Evolutionary conservation across 2,797 vertebrate species (phyloP).

Genomic region (Telmatherina bonti): DNA sequence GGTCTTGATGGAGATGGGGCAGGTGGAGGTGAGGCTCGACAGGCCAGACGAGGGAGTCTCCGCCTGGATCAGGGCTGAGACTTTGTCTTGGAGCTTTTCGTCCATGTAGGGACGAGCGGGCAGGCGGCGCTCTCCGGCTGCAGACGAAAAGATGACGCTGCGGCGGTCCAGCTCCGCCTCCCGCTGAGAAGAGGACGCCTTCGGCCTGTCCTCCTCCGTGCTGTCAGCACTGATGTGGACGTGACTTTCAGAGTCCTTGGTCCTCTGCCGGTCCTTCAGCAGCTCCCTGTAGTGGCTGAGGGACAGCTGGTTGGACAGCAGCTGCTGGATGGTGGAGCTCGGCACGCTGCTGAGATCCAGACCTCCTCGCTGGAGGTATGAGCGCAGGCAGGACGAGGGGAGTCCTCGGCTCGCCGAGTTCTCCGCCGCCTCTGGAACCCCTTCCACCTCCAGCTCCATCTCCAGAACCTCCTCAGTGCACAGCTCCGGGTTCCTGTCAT

Average conservation of each 20-base stretch:
- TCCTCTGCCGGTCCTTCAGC: slow-evolving; percentile 60
- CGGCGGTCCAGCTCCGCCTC: slow-evolving; percentile 91
- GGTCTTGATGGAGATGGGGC: slow-evolving; percentile 91
- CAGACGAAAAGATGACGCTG: slow-evolving; percentile 92
- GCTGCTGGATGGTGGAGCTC: slow-evolving; percentile 87
- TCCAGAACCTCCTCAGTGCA: slow-evolving; percentile 88
- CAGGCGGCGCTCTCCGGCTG: slow-evolving; percentile 86
- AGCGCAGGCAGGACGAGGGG: slow-evolving; percentile 89
- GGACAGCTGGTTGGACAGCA: slow-evolving; percentile 88
- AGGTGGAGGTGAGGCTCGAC: slow-evolving; percentile 86
- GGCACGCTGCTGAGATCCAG: slow-evolving; percentile 61
- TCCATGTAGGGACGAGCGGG: slow-evolving; percentile 86
- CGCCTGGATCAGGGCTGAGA: slow-evolving; percentile 59
- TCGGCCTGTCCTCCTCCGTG: slow-evolving; percentile 80
- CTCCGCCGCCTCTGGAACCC: slow-evolving; percentile 85
- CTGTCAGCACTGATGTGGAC: slow-evolving; percentile 78
- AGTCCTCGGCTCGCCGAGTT: slow-evolving; percentile 80
- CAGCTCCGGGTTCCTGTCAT: slow-evolving; percentile 86
- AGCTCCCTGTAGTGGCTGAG: slow-evolving; percentile 82
- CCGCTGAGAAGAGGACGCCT: slow-evolving; percentile 87
- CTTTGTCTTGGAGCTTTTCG: slow-evolving; percentile 86
- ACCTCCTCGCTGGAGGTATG: slow-evolving; percentile 87
- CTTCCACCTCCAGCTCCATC: slow-evolving; percentile 88
- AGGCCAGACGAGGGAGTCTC: slow-evolving; percentile 77
- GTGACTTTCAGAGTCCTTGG: slow-evolving; percentile 87